These are phyloP conservation scores for Drosophila setosimentum DNA, from an alignment of 2,888 invertebrate species.

Conservation along the genomic window DNA sequence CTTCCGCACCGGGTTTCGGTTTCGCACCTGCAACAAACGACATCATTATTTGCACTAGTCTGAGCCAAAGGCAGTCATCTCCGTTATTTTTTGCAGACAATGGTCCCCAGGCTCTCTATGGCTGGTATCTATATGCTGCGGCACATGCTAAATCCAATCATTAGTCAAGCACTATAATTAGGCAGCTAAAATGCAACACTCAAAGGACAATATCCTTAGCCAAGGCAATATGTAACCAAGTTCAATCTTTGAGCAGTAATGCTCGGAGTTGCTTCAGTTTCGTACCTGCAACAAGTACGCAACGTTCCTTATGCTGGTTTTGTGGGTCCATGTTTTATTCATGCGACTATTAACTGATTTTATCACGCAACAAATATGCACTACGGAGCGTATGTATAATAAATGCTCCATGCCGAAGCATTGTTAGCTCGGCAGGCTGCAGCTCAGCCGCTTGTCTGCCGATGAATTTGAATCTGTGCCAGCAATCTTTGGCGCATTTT, in stretches of 20 bases:
- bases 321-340: constrained; percentile 70
- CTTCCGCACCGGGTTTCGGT: constrained; percentile 1
- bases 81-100: neutral
- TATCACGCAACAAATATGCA: constrained; percentile 82
- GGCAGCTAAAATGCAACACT: neutral
- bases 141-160: neutral
- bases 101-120: neutral
- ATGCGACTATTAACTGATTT: constrained; percentile 77
- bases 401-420: constrained; percentile 58
- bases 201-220: neutral
- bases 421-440: constrained; percentile 45
- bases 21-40: constrained; percentile 54
- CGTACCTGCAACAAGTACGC: constrained; percentile 49
- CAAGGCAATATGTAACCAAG: neutral
- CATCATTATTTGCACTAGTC: neutral
- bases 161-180: constrained; percentile 4
- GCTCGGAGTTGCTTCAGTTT: constrained; percentile 17
- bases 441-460: constrained; percentile 20
- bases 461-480: constrained; percentile 66
- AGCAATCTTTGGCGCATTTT: constrained; percentile 61
- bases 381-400: constrained; percentile 79
- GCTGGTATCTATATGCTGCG: neutral
- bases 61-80: neutral
- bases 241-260: neutral
- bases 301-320: constrained; percentile 16